These are phyloP conservation scores for Tachysurus fulvidraco DNA, from an alignment of 2,113 vertebrate genomes.

Conservation along the genomic window DNA sequence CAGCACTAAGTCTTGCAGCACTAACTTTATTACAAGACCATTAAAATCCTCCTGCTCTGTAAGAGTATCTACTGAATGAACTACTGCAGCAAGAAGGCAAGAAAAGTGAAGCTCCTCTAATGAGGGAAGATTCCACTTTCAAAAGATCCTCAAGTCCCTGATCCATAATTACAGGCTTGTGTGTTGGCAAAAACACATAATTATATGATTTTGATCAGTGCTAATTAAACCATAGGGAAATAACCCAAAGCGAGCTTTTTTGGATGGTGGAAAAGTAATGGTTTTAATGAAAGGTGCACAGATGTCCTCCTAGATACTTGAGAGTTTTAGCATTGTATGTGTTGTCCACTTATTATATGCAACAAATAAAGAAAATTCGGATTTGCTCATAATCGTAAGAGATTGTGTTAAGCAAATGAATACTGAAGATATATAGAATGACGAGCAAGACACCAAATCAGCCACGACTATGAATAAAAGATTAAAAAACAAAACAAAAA, in stretches of 20 bases:
- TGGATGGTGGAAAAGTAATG: slow-evolving; percentile 31
- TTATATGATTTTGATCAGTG: slow-evolving; percentile 66
- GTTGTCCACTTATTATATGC: neutral
- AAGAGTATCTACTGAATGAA: slow-evolving; percentile 5
- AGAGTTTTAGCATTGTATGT: slow-evolving; percentile 16
- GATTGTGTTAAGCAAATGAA: neutral
- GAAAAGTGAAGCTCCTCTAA: slow-evolving; percentile 60
- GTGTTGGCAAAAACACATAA: slow-evolving; percentile 65
- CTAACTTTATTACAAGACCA: slow-evolving; percentile 19
- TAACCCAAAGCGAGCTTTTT: slow-evolving; percentile 49
- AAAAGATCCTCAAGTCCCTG: slow-evolving; percentile 57
- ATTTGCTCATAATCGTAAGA: neutral
- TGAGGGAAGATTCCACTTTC: slow-evolving; percentile 62
- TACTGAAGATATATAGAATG: neutral
- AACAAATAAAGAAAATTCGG: neutral
- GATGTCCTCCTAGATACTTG: neutral
- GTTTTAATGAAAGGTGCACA: slow-evolving; percentile 13
- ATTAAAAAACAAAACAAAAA: neutral
- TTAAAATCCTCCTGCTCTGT: neutral
- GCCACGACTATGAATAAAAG: neutral
- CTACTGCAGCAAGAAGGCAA: neutral
- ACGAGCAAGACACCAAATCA: neutral
- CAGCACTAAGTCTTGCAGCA: neutral
- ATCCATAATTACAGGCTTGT: slow-evolving; percentile 65
- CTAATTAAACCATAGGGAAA: slow-evolving; percentile 73